phyloP scores from a whole-genome alignment of 2,797 vertebrate genomes.

The Tolypeutes matacus region DNA sequence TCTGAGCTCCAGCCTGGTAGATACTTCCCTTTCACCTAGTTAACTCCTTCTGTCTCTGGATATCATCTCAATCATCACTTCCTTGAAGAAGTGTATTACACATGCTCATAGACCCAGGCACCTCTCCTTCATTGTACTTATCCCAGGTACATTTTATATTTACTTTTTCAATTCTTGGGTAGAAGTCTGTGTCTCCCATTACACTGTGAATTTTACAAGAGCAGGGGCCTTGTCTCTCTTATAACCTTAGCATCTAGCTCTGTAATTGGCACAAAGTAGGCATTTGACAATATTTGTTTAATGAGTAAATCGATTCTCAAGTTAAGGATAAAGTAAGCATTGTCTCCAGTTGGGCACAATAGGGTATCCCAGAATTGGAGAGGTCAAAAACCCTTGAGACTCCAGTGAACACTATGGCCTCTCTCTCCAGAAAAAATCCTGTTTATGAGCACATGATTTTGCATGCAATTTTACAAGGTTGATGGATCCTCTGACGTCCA shows the following conservation, averaged over 20 bases:
- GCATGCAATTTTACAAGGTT: background rate
- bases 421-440: background rate
- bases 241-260: background rate
- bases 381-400: background rate
- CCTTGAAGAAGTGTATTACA: background rate
- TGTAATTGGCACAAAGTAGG: background rate
- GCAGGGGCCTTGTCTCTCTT: background rate
- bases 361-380: background rate
- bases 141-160: background rate
- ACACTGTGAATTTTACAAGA: background rate
- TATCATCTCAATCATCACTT: background rate
- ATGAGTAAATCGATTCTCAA: background rate
- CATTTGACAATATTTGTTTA: background rate
- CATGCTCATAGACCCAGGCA: background rate
- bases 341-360: background rate
- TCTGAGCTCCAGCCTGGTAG: background rate
- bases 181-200: background rate
- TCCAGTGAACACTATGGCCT: background rate
- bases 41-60: background rate
- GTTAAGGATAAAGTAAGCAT: background rate
- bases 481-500: background rate
- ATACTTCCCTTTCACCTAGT: background rate
- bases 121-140: background rate
- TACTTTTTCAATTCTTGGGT: background rate
- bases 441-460: slow-evolving; percentile 37